phyloP scores from a whole-genome alignment of 2,113 vertebrate species.

The Parus major region DNA sequence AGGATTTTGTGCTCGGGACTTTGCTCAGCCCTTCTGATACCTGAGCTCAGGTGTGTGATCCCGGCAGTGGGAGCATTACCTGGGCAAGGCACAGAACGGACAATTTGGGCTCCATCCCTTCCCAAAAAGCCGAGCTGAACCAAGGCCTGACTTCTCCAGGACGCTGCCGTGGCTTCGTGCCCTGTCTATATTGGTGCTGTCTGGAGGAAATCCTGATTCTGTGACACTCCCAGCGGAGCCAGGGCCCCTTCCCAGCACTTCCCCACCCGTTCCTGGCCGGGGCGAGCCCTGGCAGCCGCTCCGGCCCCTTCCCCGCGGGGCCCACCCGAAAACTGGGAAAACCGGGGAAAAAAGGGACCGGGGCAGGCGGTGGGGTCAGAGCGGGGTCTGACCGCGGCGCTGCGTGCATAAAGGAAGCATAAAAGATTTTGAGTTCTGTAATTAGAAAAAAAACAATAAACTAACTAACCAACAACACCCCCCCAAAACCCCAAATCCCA shows the following conservation, averaged over 20 bases:
- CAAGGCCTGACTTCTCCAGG: neutral
- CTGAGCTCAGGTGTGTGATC: accelerated
- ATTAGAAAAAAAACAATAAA: neutral
- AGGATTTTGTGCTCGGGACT: accelerated
- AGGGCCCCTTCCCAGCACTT: neutral
- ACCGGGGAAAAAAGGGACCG: neutral
- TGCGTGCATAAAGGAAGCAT: too few species aligned
- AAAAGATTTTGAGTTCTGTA: too few species aligned
- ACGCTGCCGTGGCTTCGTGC: neutral
- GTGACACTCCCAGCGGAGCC: neutral
- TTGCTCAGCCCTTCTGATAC: accelerated
- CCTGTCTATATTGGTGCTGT: neutral
- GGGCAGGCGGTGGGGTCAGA: neutral
- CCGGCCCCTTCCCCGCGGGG: neutral
- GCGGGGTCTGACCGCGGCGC: neutral
- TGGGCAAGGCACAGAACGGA: accelerated
- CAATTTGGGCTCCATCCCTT: accelerated
- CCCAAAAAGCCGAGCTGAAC: neutral
- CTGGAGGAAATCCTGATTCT: neutral
- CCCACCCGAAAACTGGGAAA: neutral
- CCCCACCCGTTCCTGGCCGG: neutral
- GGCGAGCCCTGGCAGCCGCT: neutral
- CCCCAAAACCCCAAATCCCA: neutral
- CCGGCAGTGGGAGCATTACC: accelerated
- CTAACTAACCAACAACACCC: accelerated